Base-by-base conservation (phyloP, 2,113 vertebrate genomes). In the Bolborhynchus lineola region DNA sequence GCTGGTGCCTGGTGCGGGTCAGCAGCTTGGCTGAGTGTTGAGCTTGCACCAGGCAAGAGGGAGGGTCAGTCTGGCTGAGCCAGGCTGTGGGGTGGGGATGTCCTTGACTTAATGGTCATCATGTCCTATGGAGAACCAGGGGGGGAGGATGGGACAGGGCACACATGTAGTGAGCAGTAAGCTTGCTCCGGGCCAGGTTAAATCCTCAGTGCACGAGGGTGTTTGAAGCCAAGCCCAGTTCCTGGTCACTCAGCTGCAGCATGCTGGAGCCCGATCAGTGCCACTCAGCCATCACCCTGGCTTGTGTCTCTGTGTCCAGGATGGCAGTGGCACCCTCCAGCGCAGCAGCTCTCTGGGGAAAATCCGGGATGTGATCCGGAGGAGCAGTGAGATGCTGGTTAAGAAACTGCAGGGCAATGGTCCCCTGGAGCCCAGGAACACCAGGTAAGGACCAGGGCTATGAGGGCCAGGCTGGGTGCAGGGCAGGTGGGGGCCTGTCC, bases 361-460 rank as follows among this genome's bases (percentile, higher is more conserved):
- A 95, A 98, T 99, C 90, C 97, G 99, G 44, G 99, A 99, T 16
- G 99, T 99, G 35, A 94, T 99, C 31, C 98, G 99, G 13, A 98
- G 99, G 92, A 99, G 99, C 98, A 99, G 99, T 12, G 99, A 99
- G 95, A 96, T 99, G 97, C 95, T 99, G 96, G 99, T 99, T 95
- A 99, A 99, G 98, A 99, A 99, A 79, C 98, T 99, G 81, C 99
- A 99, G 95, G 99, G 99, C 57, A 99, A 98, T 2, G 98, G 97
- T 15, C 98, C 99, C 9, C 98, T 98, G 62, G 97, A 99, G 46
- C 98, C 98, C 31, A 98, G 98, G 96, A 99, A 95, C 87, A 96
- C 95, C 81, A 99, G 96, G 99, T 99, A 96, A 0, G 69, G 53
- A 14, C 15, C 10, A 31, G 24, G 24, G 29, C 10, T 74, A 37